Conservation (phyloP, 2,888 invertebrate genomes). For the Pemphredon lugubris region DNA sequence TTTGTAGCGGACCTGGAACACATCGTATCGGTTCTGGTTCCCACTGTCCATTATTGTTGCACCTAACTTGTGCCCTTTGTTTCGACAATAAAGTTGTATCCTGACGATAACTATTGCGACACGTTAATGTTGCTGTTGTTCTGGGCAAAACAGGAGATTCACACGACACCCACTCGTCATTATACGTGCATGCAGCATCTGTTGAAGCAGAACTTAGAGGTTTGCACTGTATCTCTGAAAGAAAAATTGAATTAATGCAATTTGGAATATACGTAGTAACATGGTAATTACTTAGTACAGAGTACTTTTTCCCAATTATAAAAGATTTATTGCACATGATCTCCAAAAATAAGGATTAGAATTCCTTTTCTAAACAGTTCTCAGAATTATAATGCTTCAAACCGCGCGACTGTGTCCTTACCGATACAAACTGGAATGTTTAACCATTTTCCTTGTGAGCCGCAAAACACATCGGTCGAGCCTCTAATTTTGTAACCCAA, state of each 20-base stretch:
- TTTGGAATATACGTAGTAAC: neutral
- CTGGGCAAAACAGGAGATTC: slow-evolving; percentile 61
- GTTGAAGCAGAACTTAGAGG: slow-evolving; percentile 65
- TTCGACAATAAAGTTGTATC: slow-evolving; percentile 54
- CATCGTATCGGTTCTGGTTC: slow-evolving; percentile 76
- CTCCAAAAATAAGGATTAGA: too few relatives aligned
- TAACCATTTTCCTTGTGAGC: slow-evolving; percentile 69
- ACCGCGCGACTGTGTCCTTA: too few relatives aligned
- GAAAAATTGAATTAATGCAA: slow-evolving; percentile 11
- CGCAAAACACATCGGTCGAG: slow-evolving; percentile 66
- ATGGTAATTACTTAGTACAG: too few relatives aligned
- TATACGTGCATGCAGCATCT: slow-evolving; percentile 62
- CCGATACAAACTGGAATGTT: slow-evolving; percentile 70
- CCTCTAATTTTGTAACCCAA: slow-evolving; percentile 67
- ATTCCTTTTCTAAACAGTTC: too few relatives aligned
- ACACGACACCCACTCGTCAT: slow-evolving; percentile 64
- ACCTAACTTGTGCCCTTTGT: slow-evolving; percentile 63
- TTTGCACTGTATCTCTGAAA: slow-evolving; percentile 73
- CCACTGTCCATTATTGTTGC: slow-evolving; percentile 74
- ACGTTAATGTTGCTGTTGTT: slow-evolving; percentile 68
- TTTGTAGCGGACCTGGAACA: slow-evolving; percentile 74
- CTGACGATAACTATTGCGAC: slow-evolving; percentile 70
- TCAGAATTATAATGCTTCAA: too few relatives aligned
- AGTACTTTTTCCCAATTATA: too few relatives aligned
- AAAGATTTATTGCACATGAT: too few relatives aligned